Evolutionary conservation across 2,888 invertebrate species (phyloP), one percentile per base, ranked within the genome.

Genomic region (Epinotia nisella): DNA sequence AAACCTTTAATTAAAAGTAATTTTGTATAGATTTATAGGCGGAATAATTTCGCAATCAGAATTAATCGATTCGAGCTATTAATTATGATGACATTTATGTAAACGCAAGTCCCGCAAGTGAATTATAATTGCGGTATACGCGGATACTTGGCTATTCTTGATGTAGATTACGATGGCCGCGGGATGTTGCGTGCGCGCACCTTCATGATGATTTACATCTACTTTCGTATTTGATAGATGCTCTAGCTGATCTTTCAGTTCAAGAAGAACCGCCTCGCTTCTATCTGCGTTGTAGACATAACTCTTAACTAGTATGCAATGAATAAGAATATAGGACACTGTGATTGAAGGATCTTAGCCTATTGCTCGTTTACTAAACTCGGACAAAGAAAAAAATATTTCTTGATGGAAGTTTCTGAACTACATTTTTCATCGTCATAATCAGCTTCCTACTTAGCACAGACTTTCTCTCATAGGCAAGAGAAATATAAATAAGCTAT

Each of bases 81-180:
- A 70, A 45, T 66, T 66, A 66, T 66, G 65, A 71, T 66, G 71
- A 66, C 55, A 53, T 66, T 53, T 71, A 67, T 67, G 67, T 58
- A 58, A 58, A 58, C 45, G 56, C 56, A 60, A 66, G 41, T 71
- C 45, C 70, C 39, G 29, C 39, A 59, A 59, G 17, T 59, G 39
- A 59, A 39, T 59, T 17, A 39, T 65, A 39, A 65, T 65, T 55
- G 53, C 53, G 51, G 49, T 3, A 29, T 53, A 53, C 11, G 49
- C 49, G 55, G 65, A 55, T 65, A n/a, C 29, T 53, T 19, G 19
- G 13, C 51, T 53, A 64, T 53, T 64, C 64, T 35, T 35, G 19
- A 55, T 65, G 55, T 4, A 65, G 39, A 39, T 61, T 45, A 61
- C 17, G 39, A 59, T 39, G 35, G 59, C 35, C 29, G 56, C n/a